Evolutionary conservation across 2,888 invertebrate species (phyloP), one percentile per base, ranked within the genome.

Genomic region (Hypomecis atomaria): DNA sequence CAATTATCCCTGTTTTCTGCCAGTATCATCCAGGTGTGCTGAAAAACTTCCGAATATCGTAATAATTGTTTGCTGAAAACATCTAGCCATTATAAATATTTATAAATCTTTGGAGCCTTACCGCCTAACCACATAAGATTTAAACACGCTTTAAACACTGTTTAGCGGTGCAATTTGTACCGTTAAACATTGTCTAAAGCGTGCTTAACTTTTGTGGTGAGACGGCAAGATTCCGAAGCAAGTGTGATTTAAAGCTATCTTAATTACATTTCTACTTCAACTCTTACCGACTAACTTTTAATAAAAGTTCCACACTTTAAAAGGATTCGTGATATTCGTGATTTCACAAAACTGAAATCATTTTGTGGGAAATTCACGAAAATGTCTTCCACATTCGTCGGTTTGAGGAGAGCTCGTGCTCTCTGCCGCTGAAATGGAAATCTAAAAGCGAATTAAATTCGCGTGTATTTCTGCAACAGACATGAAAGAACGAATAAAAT

Each of bases 381-480:
- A 65, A 65, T 57, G 57, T 48, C 47, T 57, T 23, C 52, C 53
- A 34, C 57, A 65, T 65, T 59, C 13, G 43, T 23, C 44, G 43
- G 42, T 37, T 54, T 49, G 59, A 56, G 59, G 45, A 49, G 53
- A 9, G 55, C 23, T 40, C 42, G 40, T 34, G 38, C 54, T 36
- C 62, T 44, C 62, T 62, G 52, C 34, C 13, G 38, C 48, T 13
- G 43, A 59, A 63, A 59, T 59, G 54, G 36, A 55, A 55, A 64
- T 45, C 40, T 36, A 53, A 55, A 63, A 50, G 6, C 34, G 59
- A 62, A 55, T 64, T 64, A 37, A 50, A 64, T 50, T 55, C 52
- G 52, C 60, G 55, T 62, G 50, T 43, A 57, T 62, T 53, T 52
- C 37, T 6, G 40, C 10, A 4, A 45, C 47, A 37, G 47, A 7